These are phyloP conservation scores for Drymodes brunneopygia DNA, from an alignment of 2,113 vertebrate species.

Conservation along the genomic window DNA sequence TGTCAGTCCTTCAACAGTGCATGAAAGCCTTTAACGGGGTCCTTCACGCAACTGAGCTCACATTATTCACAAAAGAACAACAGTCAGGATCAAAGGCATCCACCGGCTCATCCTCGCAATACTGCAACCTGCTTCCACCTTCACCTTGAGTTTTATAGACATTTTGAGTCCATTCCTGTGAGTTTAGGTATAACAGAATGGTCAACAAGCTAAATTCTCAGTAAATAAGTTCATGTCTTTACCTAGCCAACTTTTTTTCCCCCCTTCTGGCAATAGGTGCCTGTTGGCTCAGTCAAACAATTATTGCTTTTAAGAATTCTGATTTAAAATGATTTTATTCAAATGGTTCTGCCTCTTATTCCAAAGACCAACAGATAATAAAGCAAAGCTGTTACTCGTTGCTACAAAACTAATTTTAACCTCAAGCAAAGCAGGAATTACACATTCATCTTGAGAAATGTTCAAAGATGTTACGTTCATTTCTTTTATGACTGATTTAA, in stretches of 20 bases:
- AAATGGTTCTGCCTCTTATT: constrained; percentile 40
- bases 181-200: constrained; percentile 19
- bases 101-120: not conserved
- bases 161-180: constrained; percentile 40
- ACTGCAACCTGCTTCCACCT: constrained; percentile 11
- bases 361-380: constrained; percentile 39
- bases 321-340: constrained; percentile 57
- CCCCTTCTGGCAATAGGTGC: constrained; percentile 21
- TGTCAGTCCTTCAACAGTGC: constrained; percentile 24
- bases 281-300: constrained; percentile 33
- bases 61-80: constrained; percentile 58
- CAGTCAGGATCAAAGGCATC: constrained; percentile 21
- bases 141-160: not conserved
- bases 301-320: constrained; percentile 52
- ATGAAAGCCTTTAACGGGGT: constrained; percentile 37
- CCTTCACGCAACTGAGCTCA: constrained; percentile 56
- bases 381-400: constrained; percentile 17
- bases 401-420: constrained; percentile 57
- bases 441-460: constrained; percentile 34
- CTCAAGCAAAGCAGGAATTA: constrained; percentile 58
- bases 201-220: not conserved
- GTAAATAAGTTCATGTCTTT: constrained; percentile 6
- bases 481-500: constrained; percentile 66
- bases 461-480: constrained; percentile 50
- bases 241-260: constrained; percentile 34